phyloP scores from a whole-genome alignment of 2,113 vertebrate genomes.

The Cyanoderma ruficeps region DNA sequence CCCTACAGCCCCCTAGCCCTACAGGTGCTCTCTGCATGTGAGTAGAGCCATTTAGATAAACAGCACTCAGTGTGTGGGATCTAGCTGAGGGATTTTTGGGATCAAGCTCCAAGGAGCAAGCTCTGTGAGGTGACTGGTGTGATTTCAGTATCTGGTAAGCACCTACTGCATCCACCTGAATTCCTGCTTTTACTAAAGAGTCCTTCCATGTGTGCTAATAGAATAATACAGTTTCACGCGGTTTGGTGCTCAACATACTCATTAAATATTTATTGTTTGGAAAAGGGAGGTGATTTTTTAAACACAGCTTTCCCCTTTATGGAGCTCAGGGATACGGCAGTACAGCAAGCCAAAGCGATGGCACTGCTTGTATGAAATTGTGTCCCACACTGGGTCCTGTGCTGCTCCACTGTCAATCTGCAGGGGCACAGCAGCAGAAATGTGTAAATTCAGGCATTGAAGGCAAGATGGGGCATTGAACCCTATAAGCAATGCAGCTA shows the following conservation, averaged over 20 bases:
- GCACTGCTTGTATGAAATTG: not conserved
- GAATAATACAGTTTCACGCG: not conserved
- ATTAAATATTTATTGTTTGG: not conserved
- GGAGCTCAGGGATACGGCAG: not conserved
- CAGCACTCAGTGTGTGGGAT: not conserved
- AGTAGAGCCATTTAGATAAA: not conserved
- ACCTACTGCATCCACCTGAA: not conserved
- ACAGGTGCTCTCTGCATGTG: not conserved
- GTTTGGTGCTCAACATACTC: not conserved
- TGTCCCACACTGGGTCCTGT: rapidly evolving
- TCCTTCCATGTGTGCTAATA: not conserved
- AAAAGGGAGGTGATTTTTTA: not conserved
- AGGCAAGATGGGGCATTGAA: not conserved
- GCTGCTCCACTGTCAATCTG: not conserved
- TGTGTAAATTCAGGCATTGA: not conserved
- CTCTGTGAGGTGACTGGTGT: not conserved
- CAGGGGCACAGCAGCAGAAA: not conserved
- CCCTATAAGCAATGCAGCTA: not conserved
- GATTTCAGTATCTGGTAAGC: not conserved
- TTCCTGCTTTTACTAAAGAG: not conserved
- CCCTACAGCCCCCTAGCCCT: not conserved
- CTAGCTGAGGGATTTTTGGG: not conserved
- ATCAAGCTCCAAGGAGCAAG: not conserved
- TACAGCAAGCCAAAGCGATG: not conserved
- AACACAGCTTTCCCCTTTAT: not conserved